Percentiles rank a stretch among this genome's conserved stretches.
These are phyloP conservation scores for Pampus argenteus DNA, from an alignment of 2,797 vertebrate species.

Conservation along the genomic window DNA sequence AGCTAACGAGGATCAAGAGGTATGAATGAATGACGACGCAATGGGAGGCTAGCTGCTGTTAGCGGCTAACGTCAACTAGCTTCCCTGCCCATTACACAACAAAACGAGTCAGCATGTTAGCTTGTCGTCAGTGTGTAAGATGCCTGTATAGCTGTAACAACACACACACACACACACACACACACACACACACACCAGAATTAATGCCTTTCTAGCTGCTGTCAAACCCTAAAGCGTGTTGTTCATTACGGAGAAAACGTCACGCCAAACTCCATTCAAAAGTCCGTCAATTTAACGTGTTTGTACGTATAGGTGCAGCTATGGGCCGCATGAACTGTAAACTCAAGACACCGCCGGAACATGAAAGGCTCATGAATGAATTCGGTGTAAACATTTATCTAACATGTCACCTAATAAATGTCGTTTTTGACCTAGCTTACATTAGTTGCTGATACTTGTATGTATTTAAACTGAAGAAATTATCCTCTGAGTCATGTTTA, in stretches of 20 bases:
- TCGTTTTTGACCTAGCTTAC: too few species aligned
- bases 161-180: too few species aligned
- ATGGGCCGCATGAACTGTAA: fast-evolving
- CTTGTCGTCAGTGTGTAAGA: fast-evolving
- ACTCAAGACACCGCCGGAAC: fast-evolving
- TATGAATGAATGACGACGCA: conserved; percentile 58
- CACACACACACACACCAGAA: too few species aligned
- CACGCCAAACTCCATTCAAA: conserved; percentile 1
- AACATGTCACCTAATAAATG: background rate
- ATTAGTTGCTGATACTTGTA: too few species aligned
- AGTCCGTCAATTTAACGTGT: background rate
- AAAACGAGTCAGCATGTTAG: background rate
- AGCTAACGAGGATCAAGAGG: conserved; percentile 97
- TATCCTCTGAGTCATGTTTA: too few species aligned
- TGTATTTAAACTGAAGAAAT: too few species aligned
- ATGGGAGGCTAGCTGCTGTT: conserved; percentile 15
- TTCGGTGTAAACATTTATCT: background rate
- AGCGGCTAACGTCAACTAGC: background rate
- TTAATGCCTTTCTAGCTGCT: background rate
- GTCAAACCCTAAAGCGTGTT: background rate
- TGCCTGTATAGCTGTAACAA: fast-evolving
- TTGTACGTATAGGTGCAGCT: fast-evolving
- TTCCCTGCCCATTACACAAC: background rate
- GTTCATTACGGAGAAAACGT: background rate
- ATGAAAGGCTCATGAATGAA: background rate